Evolutionary conservation across 2,797 vertebrate genomes (phyloP).

Genomic region (Phaenicophaeus curvirostris): DNA sequence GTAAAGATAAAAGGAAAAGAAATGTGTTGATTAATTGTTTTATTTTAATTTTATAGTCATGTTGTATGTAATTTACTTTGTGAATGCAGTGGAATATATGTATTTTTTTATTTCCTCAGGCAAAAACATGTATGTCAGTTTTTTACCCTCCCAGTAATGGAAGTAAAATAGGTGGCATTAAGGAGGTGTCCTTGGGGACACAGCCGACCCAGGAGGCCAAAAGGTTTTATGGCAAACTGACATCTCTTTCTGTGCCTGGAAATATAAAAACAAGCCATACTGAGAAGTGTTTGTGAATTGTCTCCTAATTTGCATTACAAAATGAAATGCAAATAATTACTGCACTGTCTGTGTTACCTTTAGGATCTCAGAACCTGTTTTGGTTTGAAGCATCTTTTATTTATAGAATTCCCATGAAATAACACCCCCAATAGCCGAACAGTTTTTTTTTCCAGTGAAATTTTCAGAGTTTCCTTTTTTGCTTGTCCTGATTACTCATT

Average conservation of each 20-base stretch:
- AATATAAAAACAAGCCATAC: slow-evolving; percentile 64
- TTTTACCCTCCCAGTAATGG: neutral
- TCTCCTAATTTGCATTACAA: slow-evolving; percentile 78
- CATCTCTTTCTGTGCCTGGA: slow-evolving; percentile 75
- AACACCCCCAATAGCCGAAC: neutral
- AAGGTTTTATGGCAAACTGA: slow-evolving; percentile 53
- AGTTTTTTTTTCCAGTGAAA: slow-evolving; percentile 53
- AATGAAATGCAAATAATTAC: slow-evolving; percentile 76
- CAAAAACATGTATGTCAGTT: slow-evolving; percentile 74
- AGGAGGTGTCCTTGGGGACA: neutral
- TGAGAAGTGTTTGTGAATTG: slow-evolving; percentile 66
- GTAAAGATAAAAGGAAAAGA: slow-evolving; percentile 55
- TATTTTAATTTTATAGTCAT: slow-evolving; percentile 27
- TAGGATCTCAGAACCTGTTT: slow-evolving; percentile 35
- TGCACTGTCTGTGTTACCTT: slow-evolving; percentile 59
- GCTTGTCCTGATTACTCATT: slow-evolving; percentile 80
- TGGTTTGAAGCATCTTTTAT: slow-evolving; percentile 50
- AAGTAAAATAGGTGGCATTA: neutral
- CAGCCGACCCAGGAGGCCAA: neutral
- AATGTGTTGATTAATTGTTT: slow-evolving; percentile 13
- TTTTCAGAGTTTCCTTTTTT: slow-evolving; percentile 74
- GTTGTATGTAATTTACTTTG: slow-evolving; percentile 52
- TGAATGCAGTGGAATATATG: slow-evolving; percentile 49
- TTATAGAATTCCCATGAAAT: slow-evolving; percentile 37
- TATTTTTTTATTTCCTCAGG: slow-evolving; percentile 69